phyloP scores from a whole-genome alignment of 2,797 vertebrate genomes.

The Erpetoichthys calabaricus region DNA sequence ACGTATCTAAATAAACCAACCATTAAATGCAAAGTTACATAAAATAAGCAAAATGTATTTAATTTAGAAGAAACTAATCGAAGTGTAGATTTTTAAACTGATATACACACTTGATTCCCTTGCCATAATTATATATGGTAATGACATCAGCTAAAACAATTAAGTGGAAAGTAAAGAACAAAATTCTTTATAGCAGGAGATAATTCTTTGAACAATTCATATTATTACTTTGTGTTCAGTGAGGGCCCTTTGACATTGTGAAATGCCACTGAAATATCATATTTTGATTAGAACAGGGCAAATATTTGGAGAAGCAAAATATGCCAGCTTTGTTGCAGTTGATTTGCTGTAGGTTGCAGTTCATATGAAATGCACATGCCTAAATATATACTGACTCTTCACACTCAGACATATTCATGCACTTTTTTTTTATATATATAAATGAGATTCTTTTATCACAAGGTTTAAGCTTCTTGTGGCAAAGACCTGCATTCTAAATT shows the following conservation, averaged over 20 bases:
- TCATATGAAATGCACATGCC: not conserved
- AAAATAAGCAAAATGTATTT: no score
- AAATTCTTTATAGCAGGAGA: conserved; percentile 22
- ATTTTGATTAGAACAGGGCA: conserved; percentile 46
- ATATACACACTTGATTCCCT: no score
- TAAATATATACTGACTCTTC: no score
- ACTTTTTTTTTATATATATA: conserved; percentile 13
- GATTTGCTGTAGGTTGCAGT: conserved; percentile 9
- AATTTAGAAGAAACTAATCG: no score
- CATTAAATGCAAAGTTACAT: no score
- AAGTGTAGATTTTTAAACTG: no score
- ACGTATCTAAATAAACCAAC: no score
- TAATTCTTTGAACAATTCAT: conserved; percentile 28
- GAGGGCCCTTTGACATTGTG: conserved; percentile 31
- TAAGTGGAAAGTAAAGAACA: not conserved
- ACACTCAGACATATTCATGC: no score
- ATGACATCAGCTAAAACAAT: no score
- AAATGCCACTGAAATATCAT: conserved; percentile 40
- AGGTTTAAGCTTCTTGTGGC: conserved; percentile 24
- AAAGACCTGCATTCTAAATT: conserved; percentile 35
- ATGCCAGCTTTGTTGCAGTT: conserved; percentile 23
- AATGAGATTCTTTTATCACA: conserved; percentile 24
- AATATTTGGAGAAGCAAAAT: conserved; percentile 29
- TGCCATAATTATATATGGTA: no score
- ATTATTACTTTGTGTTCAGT: conserved; percentile 21